Evolutionary conservation across 2,888 invertebrate genomes (phyloP).

Genomic region (Cerceris rybyensis): DNA sequence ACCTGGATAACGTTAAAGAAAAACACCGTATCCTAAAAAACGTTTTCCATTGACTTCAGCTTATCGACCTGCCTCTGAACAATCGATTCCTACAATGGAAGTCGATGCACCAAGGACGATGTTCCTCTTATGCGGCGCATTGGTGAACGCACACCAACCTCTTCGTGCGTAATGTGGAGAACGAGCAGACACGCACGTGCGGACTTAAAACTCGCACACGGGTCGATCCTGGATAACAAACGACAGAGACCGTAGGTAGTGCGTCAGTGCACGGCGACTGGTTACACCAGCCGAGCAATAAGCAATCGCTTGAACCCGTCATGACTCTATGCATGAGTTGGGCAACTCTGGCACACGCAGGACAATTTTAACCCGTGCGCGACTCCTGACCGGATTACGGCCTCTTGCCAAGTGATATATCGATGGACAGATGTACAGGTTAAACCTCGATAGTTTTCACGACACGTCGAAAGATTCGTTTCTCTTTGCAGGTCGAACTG

Average conservation of each 20-base stretch:
- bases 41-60: too few relatives aligned
- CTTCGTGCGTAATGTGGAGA: not conserved
- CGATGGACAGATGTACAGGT: constrained; percentile 44
- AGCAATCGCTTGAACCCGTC: constrained; percentile 73
- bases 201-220: constrained; percentile 20
- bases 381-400: constrained; percentile 36
- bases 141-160: not conserved
- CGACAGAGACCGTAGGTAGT: constrained; percentile 60
- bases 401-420: constrained; percentile 61
- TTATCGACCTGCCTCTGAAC: too few relatives aligned
- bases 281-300: constrained; percentile 69
- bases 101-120: not conserved
- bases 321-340: constrained; percentile 77
- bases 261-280: constrained; percentile 65
- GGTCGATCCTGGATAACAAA: constrained; percentile 61
- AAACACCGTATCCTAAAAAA: too few relatives aligned
- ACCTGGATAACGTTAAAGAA: too few relatives aligned
- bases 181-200: constrained; percentile 5
- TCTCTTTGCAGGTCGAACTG: constrained; percentile 40
- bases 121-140: constrained; percentile 16
- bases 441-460: constrained; percentile 25
- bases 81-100: too few relatives aligned
- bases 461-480: constrained; percentile 21
- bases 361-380: constrained; percentile 54
- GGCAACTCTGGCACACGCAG: constrained; percentile 59